Base-by-base conservation (phyloP, 2,888 invertebrate species). In the Pegoplata infirma region DNA sequence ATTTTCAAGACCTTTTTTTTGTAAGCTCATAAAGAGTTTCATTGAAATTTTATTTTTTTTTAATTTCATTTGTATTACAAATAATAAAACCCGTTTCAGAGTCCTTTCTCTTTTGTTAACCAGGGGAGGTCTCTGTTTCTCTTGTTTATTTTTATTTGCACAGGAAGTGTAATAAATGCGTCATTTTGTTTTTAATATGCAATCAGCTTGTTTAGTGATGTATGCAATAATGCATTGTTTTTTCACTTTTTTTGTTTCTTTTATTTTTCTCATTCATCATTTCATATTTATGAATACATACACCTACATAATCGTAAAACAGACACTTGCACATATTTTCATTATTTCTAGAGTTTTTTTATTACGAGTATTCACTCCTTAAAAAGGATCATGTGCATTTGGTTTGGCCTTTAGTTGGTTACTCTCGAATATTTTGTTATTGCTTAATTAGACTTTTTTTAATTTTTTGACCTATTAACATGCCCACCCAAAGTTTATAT, bases 171-270 rank as follows among this genome's bases (percentile, higher is more conserved):
- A 67, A 67, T 74, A 61, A 67, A 74, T 74, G 74, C 74, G 67
- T 74, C 74, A 74, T 74, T 61, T 74, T 74, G 53, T 40, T 74
- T 12, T 63, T 73, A 77, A 77, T 77, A 73, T 77, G 77, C 73
- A 77, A 77, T 77, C 77, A 77, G 63, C 68, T 77, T 77, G 73
- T 63, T 77, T 58, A 68, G 73, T 77, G 77, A 77, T 68, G 77
- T 68, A 63, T 77, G 71, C 67, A 67, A 61, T 74, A 74, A 74
- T 67, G 67, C 47, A 67, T 67, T 74, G 67, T 74, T 67, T 55
- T 74, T 47, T 12, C 40, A 25, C n/a, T 21, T 21, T 44, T 28
- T 17, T 25, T 25, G 25, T 25, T 49, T n/a, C n/a, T n/a, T 47
- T 12, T 58, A 25, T 16, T 21, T 21, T 44, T 28, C 23, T 25